Percentiles rank a stretch among this genome's conserved stretches.
Evolutionary conservation across 2,797 vertebrate species (phyloP).

Genomic region (Poecilia gillii): DNA sequence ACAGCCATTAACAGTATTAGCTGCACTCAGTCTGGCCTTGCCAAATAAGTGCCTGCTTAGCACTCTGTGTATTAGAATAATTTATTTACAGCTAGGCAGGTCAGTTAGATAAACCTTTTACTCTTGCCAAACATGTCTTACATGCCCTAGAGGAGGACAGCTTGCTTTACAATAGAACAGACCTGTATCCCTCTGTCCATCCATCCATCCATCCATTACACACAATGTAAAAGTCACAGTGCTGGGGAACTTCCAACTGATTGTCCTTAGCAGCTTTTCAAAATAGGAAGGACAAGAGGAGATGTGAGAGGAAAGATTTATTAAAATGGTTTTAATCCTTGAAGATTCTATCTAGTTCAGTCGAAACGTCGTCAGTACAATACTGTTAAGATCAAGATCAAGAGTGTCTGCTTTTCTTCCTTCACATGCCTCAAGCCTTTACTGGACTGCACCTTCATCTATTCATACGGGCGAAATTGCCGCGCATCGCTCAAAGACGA

Average conservation of each 20-base stretch:
- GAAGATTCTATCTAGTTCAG: neutral
- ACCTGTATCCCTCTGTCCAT: neutral
- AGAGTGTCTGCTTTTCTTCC: neutral
- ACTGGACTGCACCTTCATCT: neutral
- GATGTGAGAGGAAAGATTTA: neutral
- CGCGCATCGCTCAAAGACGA: neutral
- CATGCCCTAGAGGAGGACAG: neutral
- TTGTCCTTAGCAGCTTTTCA: neutral
- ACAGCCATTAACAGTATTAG: constrained; percentile 7
- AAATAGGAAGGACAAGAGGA: neutral
- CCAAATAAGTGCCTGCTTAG: neutral
- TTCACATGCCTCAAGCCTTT: neutral
- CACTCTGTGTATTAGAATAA: constrained; percentile 1
- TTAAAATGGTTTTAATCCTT: neutral
- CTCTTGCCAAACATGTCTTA: neutral
- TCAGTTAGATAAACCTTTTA: neutral
- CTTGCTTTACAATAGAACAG: neutral
- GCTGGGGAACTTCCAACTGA: neutral
- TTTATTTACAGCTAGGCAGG: constrained; percentile 5
- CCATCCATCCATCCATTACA: neutral
- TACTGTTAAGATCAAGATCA: neutral
- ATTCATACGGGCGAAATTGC: neutral
- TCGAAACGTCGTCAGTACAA: neutral
- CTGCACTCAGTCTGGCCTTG: constrained; percentile 1
- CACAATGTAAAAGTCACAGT: neutral